Conservation (phyloP, 2,888 invertebrate genomes). For the Oegoconia quadripuncta region DNA sequence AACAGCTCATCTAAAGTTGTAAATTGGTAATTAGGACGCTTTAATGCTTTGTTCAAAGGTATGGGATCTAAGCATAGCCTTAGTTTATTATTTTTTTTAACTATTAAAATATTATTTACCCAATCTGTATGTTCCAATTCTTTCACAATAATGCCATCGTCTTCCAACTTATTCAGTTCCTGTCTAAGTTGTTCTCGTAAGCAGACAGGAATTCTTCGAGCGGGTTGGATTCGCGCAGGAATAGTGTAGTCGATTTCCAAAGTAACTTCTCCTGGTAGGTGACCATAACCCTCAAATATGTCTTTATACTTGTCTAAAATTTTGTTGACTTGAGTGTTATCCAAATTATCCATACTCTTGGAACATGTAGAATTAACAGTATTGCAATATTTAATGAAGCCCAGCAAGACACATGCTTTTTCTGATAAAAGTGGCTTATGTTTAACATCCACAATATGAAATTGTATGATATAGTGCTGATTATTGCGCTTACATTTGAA, state of each 20-base stretch:
- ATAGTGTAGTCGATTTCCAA: slow-evolving; percentile 8
- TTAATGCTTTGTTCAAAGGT: slow-evolving; percentile 16
- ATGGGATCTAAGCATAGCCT: slow-evolving; percentile 18
- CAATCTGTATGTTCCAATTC: slow-evolving; percentile 9
- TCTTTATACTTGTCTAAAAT: slow-evolving; percentile 8
- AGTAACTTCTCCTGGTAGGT: slow-evolving; percentile 8
- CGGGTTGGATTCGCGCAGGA: slow-evolving; percentile 7
- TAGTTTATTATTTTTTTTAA: slow-evolving; percentile 5
- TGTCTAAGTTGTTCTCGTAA: slow-evolving; percentile 8
- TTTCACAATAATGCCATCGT: slow-evolving; percentile 12
- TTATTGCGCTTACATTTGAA: too few relatives aligned
- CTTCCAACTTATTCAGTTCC: slow-evolving; percentile 12
- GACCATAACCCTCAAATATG: slow-evolving; percentile 13
- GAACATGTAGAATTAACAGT: too few relatives aligned
- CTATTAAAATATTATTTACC: slow-evolving; percentile 10
- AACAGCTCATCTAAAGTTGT: slow-evolving; percentile 15
- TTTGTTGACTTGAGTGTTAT: background rate
- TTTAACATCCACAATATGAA: too few relatives aligned
- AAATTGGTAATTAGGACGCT: slow-evolving; percentile 15
- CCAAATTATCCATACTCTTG: too few relatives aligned
- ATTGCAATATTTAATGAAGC: too few relatives aligned
- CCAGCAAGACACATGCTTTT: too few relatives aligned
- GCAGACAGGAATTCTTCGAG: slow-evolving; percentile 10
- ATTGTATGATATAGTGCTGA: too few relatives aligned
- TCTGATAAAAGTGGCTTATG: too few relatives aligned